Percentiles rank a stretch among this genome's conserved stretches.
Conservation (phyloP, 2,888 invertebrate species). For the Volucella inflata region DNA sequence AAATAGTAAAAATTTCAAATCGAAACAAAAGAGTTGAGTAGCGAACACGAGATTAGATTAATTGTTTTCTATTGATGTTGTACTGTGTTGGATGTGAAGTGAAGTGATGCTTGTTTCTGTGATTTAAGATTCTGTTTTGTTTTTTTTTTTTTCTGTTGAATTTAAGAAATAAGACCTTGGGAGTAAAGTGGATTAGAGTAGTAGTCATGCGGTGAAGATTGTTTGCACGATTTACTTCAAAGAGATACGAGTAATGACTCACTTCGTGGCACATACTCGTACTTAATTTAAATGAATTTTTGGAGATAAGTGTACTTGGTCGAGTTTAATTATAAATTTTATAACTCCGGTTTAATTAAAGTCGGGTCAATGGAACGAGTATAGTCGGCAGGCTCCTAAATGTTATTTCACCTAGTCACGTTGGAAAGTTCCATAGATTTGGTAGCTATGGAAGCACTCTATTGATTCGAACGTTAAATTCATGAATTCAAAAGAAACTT, state of each 20-base stretch:
- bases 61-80: slow-evolving; percentile 43
- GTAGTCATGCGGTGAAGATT: slow-evolving; percentile 10
- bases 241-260: slow-evolving; percentile 16
- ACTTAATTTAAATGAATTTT: too few species aligned
- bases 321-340: too few species aligned
- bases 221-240: slow-evolving; percentile 9
- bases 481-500: too few species aligned
- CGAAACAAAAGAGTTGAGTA: slow-evolving; percentile 62
- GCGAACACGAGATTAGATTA: slow-evolving; percentile 50
- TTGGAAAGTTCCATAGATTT: too few species aligned
- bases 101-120: slow-evolving; percentile 5
- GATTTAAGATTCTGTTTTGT: not conserved
- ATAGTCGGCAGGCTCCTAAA: too few species aligned
- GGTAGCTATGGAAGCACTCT: too few species aligned
- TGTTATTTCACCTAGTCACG: too few species aligned
- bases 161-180: slow-evolving; percentile 9
- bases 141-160: not conserved
- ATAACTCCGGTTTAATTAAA: too few species aligned
- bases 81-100: slow-evolving; percentile 4
- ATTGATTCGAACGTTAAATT: too few species aligned
- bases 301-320: too few species aligned
- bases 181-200: slow-evolving; percentile 13
- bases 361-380: too few species aligned
- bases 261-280: not conserved
- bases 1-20: not conserved